Percentiles rank a stretch among this genome's conserved stretches.
Conservation (phyloP, 2,888 invertebrate genomes). For the Macroteleia sp. region DNA sequence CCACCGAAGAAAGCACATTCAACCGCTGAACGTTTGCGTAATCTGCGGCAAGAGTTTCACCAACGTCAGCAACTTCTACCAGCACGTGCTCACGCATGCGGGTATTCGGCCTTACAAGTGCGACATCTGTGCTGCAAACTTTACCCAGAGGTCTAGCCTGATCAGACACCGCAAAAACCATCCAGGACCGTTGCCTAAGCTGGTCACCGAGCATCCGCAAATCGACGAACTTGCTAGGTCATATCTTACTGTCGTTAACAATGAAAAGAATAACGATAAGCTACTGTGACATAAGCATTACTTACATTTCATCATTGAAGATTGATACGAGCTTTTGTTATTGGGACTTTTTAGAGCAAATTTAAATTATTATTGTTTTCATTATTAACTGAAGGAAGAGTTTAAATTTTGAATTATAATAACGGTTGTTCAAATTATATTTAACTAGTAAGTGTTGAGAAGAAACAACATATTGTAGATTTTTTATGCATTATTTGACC, state of each 20-base stretch:
- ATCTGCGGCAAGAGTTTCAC: constrained; percentile 72
- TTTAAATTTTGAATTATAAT: no score
- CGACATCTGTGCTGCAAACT: constrained; percentile 74
- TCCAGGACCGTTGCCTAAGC: constrained; percentile 71
- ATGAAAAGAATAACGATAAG: not conserved
- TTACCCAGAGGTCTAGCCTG: constrained; percentile 75
- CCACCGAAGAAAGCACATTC: constrained; percentile 70
- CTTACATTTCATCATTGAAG: constrained; percentile 7
- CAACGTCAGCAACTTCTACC: constrained; percentile 73
- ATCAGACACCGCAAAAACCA: constrained; percentile 73
- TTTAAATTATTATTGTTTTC: no score
- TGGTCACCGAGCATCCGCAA: constrained; percentile 65
- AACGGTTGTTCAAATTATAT: no score
- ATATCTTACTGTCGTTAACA: constrained; percentile 38
- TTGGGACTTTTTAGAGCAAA: no score
- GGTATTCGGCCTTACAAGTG: constrained; percentile 77
- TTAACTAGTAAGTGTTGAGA: no score
- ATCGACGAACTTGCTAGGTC: constrained; percentile 72
- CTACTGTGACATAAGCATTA: constrained; percentile 32
- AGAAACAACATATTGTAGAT: no score
- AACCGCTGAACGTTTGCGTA: constrained; percentile 65
- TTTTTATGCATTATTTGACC: no score
- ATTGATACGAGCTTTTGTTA: no score
- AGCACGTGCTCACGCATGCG: constrained; percentile 76
- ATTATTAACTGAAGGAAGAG: no score